phyloP scores from a whole-genome alignment of 2,888 invertebrate genomes.

The Drepana falcataria region DNA sequence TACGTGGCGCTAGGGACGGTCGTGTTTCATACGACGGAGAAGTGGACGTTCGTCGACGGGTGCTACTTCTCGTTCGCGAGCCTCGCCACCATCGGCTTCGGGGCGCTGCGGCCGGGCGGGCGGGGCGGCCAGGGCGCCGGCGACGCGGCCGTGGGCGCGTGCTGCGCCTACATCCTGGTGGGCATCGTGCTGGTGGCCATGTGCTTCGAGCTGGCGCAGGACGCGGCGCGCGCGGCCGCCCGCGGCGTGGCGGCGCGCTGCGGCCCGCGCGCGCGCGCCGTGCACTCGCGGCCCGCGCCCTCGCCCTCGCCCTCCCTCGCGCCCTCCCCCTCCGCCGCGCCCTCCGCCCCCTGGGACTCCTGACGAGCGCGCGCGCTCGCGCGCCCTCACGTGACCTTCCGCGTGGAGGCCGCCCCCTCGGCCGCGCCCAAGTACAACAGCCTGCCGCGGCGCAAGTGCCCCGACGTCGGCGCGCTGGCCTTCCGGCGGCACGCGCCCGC shows the following conservation, averaged over 20 bases:
- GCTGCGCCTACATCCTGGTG: constrained; percentile 88
- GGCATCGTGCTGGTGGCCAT: constrained; percentile 92
- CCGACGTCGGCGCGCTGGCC: constrained; percentile 53
- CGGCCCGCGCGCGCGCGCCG: constrained; percentile 44
- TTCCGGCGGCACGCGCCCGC: constrained; percentile 83
- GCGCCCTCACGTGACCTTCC: constrained; percentile 54
- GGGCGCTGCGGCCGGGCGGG: constrained; percentile 85
- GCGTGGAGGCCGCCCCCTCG: constrained; percentile 58
- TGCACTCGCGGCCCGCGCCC: constrained; percentile 53
- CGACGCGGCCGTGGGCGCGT: constrained; percentile 86
- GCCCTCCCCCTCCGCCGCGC: constrained; percentile 49
- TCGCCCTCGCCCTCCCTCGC: constrained; percentile 73
- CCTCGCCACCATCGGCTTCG: constrained; percentile 90
- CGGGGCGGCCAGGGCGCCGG: constrained; percentile 63
- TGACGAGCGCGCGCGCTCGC: constrained; percentile 18
- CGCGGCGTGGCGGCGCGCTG: constrained; percentile 40
- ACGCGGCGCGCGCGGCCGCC: constrained; percentile 79
- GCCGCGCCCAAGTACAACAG: constrained; percentile 71
- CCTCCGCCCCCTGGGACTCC: constrained; percentile 40
- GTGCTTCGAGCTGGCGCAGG: constrained; percentile 92
- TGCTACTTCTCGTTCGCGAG: constrained; percentile 89
- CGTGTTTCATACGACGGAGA: constrained; percentile 93
- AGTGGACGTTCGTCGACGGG: constrained; percentile 94
- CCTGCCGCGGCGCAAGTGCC: constrained; percentile 70
- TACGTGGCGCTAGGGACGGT: constrained; percentile 94